These are phyloP conservation scores for Ruditapes philippinarum DNA, from an alignment of 1,140 invertebrate genomes.

Conservation along the genomic window DNA sequence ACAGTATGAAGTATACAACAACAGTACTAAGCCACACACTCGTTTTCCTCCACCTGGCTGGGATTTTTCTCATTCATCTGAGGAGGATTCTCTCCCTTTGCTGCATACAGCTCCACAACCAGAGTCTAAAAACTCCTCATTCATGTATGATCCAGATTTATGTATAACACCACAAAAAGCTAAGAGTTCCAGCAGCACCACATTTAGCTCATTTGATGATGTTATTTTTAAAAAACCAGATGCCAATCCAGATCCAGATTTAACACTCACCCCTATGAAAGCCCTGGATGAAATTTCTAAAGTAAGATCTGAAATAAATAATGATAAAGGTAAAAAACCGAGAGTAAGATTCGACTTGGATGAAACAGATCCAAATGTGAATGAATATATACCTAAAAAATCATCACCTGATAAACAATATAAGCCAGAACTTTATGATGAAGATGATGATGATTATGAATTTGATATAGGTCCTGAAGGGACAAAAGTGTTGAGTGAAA, in stretches of 20 bases:
- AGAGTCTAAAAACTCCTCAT: constrained; percentile 6
- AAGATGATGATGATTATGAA: constrained; percentile 52
- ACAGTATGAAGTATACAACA: constrained; percentile 62
- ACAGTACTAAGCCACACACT: constrained; percentile 51
- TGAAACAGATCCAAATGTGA: constrained; percentile 39
- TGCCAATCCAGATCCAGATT: constrained; percentile 60
- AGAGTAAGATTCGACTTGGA: constrained; percentile 76
- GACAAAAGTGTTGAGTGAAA: constrained; percentile 22
- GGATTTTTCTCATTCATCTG: constrained; percentile 61
- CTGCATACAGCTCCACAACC: constrained; percentile 45
- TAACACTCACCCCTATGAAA: constrained; percentile 69
- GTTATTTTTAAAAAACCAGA: constrained; percentile 33
- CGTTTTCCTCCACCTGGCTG: constrained; percentile 55
- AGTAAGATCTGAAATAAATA: not conserved
- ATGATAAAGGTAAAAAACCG: constrained; percentile 56
- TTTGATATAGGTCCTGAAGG: constrained; percentile 33
- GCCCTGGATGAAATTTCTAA: not conserved
- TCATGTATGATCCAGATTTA: constrained; percentile 57
- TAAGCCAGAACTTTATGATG: constrained; percentile 65
- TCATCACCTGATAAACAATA: constrained; percentile 64
- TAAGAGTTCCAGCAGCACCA: not conserved
- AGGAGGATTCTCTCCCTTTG: constrained; percentile 62
- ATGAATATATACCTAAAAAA: not conserved
- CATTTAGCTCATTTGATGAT: constrained; percentile 42
- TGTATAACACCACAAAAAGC: constrained; percentile 66